Percentiles rank a stretch among this genome's conserved stretches.
Conservation (phyloP, 2,888 invertebrate genomes). For the Siphlonurus alternatus region DNA sequence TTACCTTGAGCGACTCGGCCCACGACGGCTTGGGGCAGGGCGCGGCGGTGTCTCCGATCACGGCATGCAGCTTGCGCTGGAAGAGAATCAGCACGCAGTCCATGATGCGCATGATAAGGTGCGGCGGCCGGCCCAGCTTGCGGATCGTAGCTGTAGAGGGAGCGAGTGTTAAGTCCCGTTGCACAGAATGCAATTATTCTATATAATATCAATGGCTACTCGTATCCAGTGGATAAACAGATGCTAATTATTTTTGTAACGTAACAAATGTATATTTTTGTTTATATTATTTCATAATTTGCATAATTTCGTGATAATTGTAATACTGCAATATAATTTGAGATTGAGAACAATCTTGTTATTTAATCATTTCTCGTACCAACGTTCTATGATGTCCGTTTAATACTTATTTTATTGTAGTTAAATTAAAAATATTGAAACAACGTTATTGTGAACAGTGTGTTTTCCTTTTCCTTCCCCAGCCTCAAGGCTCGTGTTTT, state of each 20-base stretch:
- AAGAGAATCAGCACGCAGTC: constrained; percentile 88
- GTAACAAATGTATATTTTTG: neutral
- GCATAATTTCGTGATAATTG: no score
- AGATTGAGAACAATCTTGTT: no score
- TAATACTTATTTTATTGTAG: neutral
- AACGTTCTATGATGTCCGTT: no score
- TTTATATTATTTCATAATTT: no score
- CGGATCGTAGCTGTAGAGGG: constrained; percentile 61
- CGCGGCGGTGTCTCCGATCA: constrained; percentile 61
- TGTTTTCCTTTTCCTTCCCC: no score
- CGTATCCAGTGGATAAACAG: neutral
- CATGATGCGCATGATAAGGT: constrained; percentile 96
- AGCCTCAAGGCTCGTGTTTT: no score
- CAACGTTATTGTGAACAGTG: neutral
- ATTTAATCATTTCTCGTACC: no score
- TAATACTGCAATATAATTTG: no score
- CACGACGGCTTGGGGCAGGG: constrained; percentile 89
- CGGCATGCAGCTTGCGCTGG: constrained; percentile 70
- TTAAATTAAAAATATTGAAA: neutral
- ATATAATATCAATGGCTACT: neutral
- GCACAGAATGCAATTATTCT: no score
- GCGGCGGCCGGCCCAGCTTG: constrained; percentile 87
- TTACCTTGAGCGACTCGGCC: constrained; percentile 83
- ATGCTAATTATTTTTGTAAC: neutral
- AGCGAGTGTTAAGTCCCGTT: no score